phyloP scores from a whole-genome alignment of 1,140 invertebrate species.

The Limonius californicus region DNA sequence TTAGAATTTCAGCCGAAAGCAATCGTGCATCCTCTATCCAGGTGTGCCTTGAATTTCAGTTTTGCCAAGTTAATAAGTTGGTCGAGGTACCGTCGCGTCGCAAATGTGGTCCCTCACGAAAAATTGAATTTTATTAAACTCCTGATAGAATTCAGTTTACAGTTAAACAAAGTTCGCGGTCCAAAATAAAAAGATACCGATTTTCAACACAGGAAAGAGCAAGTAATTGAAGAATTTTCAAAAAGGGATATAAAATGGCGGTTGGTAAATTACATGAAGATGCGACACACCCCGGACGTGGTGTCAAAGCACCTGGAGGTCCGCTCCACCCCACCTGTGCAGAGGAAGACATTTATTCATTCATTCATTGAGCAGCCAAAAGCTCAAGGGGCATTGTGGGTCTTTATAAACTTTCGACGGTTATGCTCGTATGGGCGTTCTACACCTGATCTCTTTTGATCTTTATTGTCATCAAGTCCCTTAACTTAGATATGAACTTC shows the following conservation, averaged over 20 bases:
- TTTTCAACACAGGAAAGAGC: too few relatives aligned
- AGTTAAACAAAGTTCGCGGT: too few relatives aligned
- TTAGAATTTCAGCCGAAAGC: conserved; percentile 32
- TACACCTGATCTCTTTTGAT: conserved; percentile 21
- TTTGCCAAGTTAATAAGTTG: conserved; percentile 1
- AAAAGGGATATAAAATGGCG: conserved; percentile 5
- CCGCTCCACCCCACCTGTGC: conserved; percentile 16
- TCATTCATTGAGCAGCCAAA: conserved; percentile 12
- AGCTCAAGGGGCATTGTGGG: conserved; percentile 17
- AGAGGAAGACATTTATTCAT: conserved; percentile 8
- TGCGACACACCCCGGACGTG: conserved; percentile 12
- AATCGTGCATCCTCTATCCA: conserved; percentile 39
- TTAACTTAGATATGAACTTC: conserved; percentile 19
- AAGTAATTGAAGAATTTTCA: too few relatives aligned
- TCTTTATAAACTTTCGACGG: conserved; percentile 20
- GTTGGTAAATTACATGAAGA: conserved; percentile 3
- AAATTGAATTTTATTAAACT: too few relatives aligned
- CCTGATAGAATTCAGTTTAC: too few relatives aligned
- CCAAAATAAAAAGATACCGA: too few relatives aligned
- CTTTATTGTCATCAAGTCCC: conserved; percentile 17
- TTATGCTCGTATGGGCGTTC: conserved; percentile 20
- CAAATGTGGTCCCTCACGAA: too few relatives aligned
- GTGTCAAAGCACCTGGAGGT: conserved; percentile 9
- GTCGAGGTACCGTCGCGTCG: too few relatives aligned
- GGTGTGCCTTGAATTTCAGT: conserved; percentile 26